A percentile compares a stretch with the other conserved stretches of the same genome.
Evolutionary conservation across 2,888 invertebrate genomes (phyloP).

Genomic region (Dusona sp.): DNA sequence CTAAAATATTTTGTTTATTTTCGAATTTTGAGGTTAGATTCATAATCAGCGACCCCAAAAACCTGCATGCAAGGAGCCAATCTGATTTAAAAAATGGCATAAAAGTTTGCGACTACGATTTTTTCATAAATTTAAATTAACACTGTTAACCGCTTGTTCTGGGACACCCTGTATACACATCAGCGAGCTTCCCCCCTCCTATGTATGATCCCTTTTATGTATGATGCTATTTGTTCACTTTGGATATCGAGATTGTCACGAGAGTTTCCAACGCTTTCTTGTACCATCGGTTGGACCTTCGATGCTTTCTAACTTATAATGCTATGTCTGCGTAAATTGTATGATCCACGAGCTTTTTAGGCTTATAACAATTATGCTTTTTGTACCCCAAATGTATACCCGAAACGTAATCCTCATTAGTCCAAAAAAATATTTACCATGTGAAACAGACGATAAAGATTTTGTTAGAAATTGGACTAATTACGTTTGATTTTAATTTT

Average conservation of each 20-base stretch:
- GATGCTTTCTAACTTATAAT: slow-evolving; percentile 30
- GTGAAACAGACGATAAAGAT: background rate
- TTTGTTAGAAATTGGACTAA: slow-evolving; percentile 1
- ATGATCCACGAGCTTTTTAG: slow-evolving; percentile 48
- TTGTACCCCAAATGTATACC: background rate
- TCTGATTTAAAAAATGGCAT: background rate
- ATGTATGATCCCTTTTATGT: slow-evolving; percentile 14
- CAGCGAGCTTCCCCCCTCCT: background rate
- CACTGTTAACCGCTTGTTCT: background rate
- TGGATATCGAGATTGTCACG: slow-evolving; percentile 63
- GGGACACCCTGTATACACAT: background rate
- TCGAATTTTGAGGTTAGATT: too few species aligned
- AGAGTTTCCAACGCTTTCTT: slow-evolving; percentile 63
- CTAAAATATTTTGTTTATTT: too few species aligned
- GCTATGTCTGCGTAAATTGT: slow-evolving; percentile 11
- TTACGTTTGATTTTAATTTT: background rate
- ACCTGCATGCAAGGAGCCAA: too few species aligned
- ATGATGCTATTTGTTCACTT: slow-evolving; percentile 63
- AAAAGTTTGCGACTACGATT: background rate
- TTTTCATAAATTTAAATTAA: background rate
- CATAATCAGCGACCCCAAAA: too few species aligned
- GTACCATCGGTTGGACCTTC: slow-evolving; percentile 27
- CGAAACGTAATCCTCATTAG: background rate
- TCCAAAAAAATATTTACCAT: background rate
- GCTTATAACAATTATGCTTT: slow-evolving; percentile 52